phyloP scores from a whole-genome alignment of 2,888 invertebrate species.

The Exocentrus adspersus region DNA sequence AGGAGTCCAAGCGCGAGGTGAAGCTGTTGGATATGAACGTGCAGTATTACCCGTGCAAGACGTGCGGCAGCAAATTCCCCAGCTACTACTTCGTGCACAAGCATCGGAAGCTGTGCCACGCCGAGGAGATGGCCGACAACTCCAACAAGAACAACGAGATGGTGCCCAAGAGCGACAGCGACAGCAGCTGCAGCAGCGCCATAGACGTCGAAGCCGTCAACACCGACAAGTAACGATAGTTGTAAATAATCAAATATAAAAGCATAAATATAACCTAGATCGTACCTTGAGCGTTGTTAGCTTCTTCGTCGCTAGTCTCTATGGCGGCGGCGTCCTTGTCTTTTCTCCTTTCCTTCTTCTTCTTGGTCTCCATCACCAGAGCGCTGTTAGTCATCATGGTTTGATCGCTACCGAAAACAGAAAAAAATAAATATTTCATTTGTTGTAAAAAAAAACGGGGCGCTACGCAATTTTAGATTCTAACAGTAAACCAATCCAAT shows the following conservation, averaged over 20 bases:
- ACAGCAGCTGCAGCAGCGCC: constrained; percentile 50
- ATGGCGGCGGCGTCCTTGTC: constrained; percentile 65
- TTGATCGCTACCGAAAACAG: constrained; percentile 61
- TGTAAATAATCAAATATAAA: neutral
- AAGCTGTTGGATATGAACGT: constrained; percentile 79
- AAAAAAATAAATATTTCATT: no score
- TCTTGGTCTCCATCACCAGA: constrained; percentile 67
- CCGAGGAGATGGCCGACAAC: constrained; percentile 68
- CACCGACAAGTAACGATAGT: constrained; percentile 36
- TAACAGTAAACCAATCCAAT: no score
- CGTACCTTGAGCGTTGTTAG: constrained; percentile 68
- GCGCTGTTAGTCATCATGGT: constrained; percentile 57
- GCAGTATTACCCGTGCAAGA: constrained; percentile 93
- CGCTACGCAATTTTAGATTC: no score
- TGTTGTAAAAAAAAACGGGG: no score
- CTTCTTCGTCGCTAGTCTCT: constrained; percentile 72
- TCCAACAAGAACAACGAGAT: constrained; percentile 60
- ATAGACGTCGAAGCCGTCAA: constrained; percentile 56
- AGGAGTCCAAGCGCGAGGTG: constrained; percentile 67
- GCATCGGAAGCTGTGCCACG: constrained; percentile 87
- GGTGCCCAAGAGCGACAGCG: constrained; percentile 48
- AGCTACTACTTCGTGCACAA: constrained; percentile 95
- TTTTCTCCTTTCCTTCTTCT: constrained; percentile 70
- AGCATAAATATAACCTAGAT: constrained; percentile 24
- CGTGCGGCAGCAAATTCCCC: constrained; percentile 91